phyloP scores from a whole-genome alignment of 2,888 invertebrate genomes.

The Holacanthella duospinosa region DNA sequence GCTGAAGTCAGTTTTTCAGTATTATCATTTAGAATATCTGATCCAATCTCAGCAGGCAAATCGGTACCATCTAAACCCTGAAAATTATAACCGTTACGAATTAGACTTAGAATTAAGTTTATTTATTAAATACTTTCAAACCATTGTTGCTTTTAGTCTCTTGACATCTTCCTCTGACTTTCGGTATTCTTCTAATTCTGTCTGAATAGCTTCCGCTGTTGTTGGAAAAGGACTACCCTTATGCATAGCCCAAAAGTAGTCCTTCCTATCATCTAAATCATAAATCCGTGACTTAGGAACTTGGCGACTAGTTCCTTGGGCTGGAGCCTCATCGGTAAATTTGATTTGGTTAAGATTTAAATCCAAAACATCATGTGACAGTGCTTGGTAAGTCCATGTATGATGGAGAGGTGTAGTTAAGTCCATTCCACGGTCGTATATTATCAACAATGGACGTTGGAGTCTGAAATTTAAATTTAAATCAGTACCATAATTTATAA shows the following conservation, averaged over 20 bases:
- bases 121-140: slow-evolving; percentile 32
- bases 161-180: slow-evolving; percentile 94
- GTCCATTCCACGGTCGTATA: slow-evolving; percentile 88
- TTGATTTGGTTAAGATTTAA: slow-evolving; percentile 75
- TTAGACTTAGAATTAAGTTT: slow-evolving; percentile 4
- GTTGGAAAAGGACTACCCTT: slow-evolving; percentile 88
- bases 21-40: slow-evolving; percentile 71
- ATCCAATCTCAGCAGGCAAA: slow-evolving; percentile 57
- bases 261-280: slow-evolving; percentile 69
- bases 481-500: not conserved
- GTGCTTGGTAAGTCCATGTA: slow-evolving; percentile 99
- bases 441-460: slow-evolving; percentile 80
- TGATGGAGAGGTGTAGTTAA: slow-evolving; percentile 97
- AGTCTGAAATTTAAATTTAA: slow-evolving; percentile 73
- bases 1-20: slow-evolving; percentile 88
- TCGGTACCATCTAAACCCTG: slow-evolving; percentile 30
- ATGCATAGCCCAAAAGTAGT: slow-evolving; percentile 85
- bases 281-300: slow-evolving; percentile 66
- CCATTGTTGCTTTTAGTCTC: slow-evolving; percentile 83
- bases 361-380: slow-evolving; percentile 91
- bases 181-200: slow-evolving; percentile 89
- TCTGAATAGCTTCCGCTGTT: slow-evolving; percentile 97
- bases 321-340: slow-evolving; percentile 53
- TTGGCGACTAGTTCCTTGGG: slow-evolving; percentile 45
- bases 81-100: not conserved